Conservation (phyloP, 2,888 invertebrate species). For the Coecobrya sp. region DNA sequence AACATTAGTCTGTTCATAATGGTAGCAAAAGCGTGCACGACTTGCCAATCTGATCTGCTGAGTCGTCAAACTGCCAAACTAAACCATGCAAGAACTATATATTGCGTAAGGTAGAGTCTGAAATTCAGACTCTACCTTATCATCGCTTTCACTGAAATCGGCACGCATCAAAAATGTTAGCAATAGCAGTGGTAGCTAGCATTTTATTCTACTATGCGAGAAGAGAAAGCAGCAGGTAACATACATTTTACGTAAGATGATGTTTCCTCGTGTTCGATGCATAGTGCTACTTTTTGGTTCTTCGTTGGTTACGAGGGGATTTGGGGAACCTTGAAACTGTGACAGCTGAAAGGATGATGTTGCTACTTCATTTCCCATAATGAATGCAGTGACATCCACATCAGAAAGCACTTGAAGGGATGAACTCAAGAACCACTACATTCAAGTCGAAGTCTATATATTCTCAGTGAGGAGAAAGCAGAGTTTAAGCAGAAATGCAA, state of each 20-base stretch:
- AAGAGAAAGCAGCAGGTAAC: no score
- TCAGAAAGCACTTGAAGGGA: slow-evolving; percentile 50
- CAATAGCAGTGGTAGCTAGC: not conserved
- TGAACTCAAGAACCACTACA: slow-evolving; percentile 17
- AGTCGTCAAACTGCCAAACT: slow-evolving; percentile 37
- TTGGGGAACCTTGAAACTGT: slow-evolving; percentile 64
- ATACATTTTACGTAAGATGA: no score
- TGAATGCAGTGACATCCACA: slow-evolving; percentile 44
- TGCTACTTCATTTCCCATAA: slow-evolving; percentile 15
- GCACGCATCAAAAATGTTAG: slow-evolving; percentile 1
- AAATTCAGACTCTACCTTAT: no score
- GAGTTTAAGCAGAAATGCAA: not conserved
- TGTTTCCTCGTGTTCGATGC: not conserved
- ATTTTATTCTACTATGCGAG: no score
- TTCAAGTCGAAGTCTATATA: not conserved
- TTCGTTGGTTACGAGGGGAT: slow-evolving; percentile 1
- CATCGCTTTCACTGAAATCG: slow-evolving; percentile 1
- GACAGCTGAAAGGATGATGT: slow-evolving; percentile 38
- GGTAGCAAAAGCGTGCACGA: not conserved
- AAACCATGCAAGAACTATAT: not conserved
- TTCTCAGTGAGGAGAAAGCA: not conserved
- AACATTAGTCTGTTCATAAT: no score
- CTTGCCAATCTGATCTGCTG: not conserved
- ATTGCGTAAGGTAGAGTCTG: not conserved
- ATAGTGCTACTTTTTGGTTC: not conserved